Evolutionary conservation across 2,888 invertebrate genomes (phyloP), one percentile per base, ranked within the genome.

Genomic region (Vesta saturnalis): DNA sequence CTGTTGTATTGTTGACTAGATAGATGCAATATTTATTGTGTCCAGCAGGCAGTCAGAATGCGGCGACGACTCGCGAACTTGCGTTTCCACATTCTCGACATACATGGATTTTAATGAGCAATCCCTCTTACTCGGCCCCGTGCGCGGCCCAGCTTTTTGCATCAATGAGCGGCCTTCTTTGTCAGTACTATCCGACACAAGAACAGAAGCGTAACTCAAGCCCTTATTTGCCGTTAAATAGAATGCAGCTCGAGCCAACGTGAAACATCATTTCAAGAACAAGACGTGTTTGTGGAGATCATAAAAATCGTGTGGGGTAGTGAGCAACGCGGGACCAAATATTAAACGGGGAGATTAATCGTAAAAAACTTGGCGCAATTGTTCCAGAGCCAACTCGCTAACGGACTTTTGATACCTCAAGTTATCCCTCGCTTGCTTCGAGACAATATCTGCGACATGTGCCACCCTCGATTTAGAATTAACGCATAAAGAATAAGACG

Each of bases 51-150:
- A 76, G 77, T 75, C 81, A 82, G 82, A 83, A 82, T 82, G 82
- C 80, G 80, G 79, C 81, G 79, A 80, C 79, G 79, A 78, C 75
- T 78, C 77, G 78, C 79, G 77, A 78, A 82, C 79, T 81, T 81
- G 82, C 81, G 79, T 83, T 83, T 83, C 83, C 82, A 83, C 83
- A 83, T 83, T 83, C 82, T 80, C 82, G 77, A 81, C 83, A 83
- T 83, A 83, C 81, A 81, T 82, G 82, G 78, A 79, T 82, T 83
- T 83, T 83, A 83, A 83, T 83, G 83, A 83, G 82, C 82, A 77
- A 81, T 77, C 77, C 76, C 73, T 74, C 75, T 77, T 80, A 79
- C 79, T 75, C 74, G 72, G 72, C 69, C 70, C 74, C 73, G 74
- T 77, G 77, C 78, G 74, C 78, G 72, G 75, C 74, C 78, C 74